Evolutionary conservation across 2,113 vertebrate species (phyloP), one percentile per base, ranked within the genome.

Genomic region (Callionymus lyra): DNA sequence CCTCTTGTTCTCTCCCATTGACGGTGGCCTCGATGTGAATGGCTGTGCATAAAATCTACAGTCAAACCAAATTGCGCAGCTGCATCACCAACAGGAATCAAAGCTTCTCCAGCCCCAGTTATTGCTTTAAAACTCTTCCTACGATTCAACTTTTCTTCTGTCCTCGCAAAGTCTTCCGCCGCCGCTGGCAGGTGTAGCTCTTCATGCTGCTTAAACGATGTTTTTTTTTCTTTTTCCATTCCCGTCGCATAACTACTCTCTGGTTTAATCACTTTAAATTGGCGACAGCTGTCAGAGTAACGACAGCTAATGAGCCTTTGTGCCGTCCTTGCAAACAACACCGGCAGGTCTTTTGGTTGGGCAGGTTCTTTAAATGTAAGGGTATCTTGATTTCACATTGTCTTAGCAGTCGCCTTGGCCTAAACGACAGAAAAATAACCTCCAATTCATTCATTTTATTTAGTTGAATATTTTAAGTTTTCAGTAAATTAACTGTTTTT

Each of bases 221-320:
- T 35, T 51, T 56, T 21, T 42, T 61, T 63, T 39, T 43, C 17
- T 59, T 51, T 52, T 40, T 38, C 2, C 1, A 41, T 50, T 66
- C 61, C 64, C 43, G 58, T 68, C 36, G 34, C 31, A 52, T 32
- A 46, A 12, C 57, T 21, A 38, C 54, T 10, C 51, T 42, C 37
- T 39, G 44, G 50, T 48, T 59, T 47, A 74, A 76, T 69, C 65
- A 37, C 50, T 57, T 60, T 54, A 58, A 70, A 73, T 67, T 59
- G 69, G 38, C 67, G 63, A 68, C 79, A 81, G 80, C 81, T 83
- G 82, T 61, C 50, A 47, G 15, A 44, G 65, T 44, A 68, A 56
- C 41, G 65, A 38, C 59, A 44, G 56, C 70, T 68, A 74, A 78
- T 80, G 77, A 52, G 52, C 66, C 74, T 72, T 63, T 51, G 63